Evolutionary conservation across 1,140 invertebrate genomes (phyloP), one percentile per base, ranked within the genome.

Genomic region (Aphaenogaster ashmeadi): DNA sequence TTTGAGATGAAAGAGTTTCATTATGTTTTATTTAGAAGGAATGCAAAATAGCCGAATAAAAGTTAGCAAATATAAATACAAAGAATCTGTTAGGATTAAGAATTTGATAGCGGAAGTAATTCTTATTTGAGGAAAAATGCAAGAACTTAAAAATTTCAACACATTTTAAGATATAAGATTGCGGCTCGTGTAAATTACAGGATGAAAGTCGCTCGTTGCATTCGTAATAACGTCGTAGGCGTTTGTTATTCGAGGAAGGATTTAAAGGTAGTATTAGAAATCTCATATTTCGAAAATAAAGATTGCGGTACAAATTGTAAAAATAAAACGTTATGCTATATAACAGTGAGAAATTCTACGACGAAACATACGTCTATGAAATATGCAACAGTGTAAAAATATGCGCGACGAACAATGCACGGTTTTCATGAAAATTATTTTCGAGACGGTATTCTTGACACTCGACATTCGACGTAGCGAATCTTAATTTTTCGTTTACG

Each of bases 401-500:
- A 38, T 38, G 3, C 18, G 36, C 9, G 41, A 78, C 41, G 21
- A 41, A n/a, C 27, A 18, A 18, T 11, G 52, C 6, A 18, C 0
- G 27, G 7, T 27, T 44, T 27, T 58, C 18, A 36, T 83, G 33
- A 36, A 58, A 74, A 44, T 56, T 44, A 71, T 72, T 21, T 47
- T 27, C 18, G 33, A 27, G 2, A 56, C 47, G 33, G 9, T 56
- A 71, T 56, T 44, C 13, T 36, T 36, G 21, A 18, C 7, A 33
- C 33, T 56, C 7, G 52, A 36, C 56, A 18, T 13, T 50, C 15
- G 41, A 33, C 38, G 72, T 33, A 36, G 41, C 47, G 7, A 27
- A 77, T 77, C 36, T 15, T 11, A 33, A 79, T 64, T 18, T 56
- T 62, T 41, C 47, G 13, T 18, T 64, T 66, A 58, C 72, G 15